Conservation (phyloP, 2,113 vertebrate genomes). For the Lophotis ruficrista region DNA sequence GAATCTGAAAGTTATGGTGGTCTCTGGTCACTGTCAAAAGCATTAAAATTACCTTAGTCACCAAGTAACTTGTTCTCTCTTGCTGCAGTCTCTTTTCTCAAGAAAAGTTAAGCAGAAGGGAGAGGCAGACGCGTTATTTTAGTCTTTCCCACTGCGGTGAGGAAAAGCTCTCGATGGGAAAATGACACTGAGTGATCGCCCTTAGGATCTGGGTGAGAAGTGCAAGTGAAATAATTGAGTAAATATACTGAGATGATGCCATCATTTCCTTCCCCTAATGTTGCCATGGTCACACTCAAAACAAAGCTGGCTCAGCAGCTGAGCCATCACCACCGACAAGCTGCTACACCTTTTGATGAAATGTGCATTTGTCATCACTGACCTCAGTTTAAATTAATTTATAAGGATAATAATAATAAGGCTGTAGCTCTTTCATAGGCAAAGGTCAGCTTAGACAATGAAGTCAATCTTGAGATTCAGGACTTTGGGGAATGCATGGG, state of each 20-base stretch:
- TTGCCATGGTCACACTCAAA: conserved; percentile 44
- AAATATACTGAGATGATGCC: neutral
- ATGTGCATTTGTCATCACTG: neutral
- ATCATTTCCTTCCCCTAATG: conserved; percentile 41
- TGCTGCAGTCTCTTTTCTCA: neutral
- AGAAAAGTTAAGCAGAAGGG: neutral
- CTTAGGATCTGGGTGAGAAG: conserved; percentile 20
- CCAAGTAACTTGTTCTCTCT: neutral
- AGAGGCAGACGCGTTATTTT: neutral
- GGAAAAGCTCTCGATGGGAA: conserved; percentile 14
- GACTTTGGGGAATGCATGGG: neutral
- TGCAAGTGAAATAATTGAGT: conserved; percentile 53
- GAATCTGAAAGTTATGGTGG: neutral
- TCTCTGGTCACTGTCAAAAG: neutral
- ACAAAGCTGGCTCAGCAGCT: conserved; percentile 8
- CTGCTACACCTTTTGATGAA: conserved; percentile 4
- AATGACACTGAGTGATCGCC: neutral
- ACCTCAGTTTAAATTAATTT: neutral
- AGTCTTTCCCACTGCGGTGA: neutral
- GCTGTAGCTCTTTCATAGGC: neutral
- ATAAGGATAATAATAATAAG: neutral
- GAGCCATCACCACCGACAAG: neutral
- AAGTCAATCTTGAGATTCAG: neutral
- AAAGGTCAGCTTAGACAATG: neutral
- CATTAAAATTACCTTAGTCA: neutral